Evolutionary conservation across 2,113 vertebrate species (phyloP).

Genomic region (Xiphophorus maculatus): DNA sequence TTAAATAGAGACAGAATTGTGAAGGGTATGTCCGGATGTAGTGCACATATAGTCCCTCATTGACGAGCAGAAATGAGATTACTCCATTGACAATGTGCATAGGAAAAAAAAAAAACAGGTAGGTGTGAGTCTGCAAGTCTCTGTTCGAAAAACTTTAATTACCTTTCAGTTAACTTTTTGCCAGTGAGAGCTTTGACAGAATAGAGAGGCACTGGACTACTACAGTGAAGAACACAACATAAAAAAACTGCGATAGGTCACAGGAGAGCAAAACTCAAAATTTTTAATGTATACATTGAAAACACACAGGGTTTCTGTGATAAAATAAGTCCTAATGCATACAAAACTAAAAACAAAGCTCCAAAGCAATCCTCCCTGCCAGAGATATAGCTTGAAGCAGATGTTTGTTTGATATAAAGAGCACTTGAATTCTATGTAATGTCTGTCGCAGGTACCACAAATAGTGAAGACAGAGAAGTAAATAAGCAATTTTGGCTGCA

Average conservation of each 20-base stretch:
- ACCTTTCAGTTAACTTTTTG: slow-evolving; percentile 42
- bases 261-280: neutral
- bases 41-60: slow-evolving; percentile 23
- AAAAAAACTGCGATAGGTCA: neutral
- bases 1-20: slow-evolving; percentile 21
- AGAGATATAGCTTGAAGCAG: slow-evolving; percentile 33
- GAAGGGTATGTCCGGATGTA: slow-evolving; percentile 42
- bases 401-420: slow-evolving; percentile 42
- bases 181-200: slow-evolving; percentile 23
- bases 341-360: slow-evolving; percentile 27
- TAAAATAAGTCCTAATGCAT: neutral
- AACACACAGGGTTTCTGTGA: neutral
- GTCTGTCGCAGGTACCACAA: neutral
- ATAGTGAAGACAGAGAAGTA: slow-evolving; percentile 17
- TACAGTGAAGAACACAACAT: slow-evolving; percentile 9
- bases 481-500: slow-evolving; percentile 52
- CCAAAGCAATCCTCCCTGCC: slow-evolving; percentile 14
- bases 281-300: neutral
- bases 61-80: slow-evolving; percentile 17
- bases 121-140: slow-evolving; percentile 12
- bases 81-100: slow-evolving; percentile 27
- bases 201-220: neutral
- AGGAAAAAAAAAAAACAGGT: slow-evolving; percentile 23
- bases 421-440: slow-evolving; percentile 25
- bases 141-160: slow-evolving; percentile 45